A percentile compares a stretch with the other conserved stretches of the same genome.
phyloP scores from a whole-genome alignment of 2,797 vertebrate genomes.

The Enteromius radiatus region DNA sequence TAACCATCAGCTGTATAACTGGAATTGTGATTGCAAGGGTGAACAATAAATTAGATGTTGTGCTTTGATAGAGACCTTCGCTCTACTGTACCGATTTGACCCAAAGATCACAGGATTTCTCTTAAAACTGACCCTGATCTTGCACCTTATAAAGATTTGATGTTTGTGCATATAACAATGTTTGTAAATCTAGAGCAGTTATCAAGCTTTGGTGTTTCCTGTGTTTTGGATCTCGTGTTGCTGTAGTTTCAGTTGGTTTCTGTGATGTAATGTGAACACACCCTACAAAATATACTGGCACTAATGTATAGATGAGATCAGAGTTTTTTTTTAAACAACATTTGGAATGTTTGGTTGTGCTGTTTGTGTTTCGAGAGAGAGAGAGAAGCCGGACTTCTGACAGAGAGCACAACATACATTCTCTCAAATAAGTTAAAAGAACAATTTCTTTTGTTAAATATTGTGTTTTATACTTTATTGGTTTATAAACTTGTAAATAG shows the following conservation, averaged over 20 bases:
- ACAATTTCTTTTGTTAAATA: constrained; percentile 38
- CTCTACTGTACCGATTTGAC: constrained; percentile 43
- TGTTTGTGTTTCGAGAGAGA: constrained; percentile 59
- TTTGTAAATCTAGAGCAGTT: constrained; percentile 46
- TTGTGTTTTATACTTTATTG: constrained; percentile 60
- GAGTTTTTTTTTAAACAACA: not conserved
- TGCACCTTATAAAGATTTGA: constrained; percentile 36
- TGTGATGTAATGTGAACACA: constrained; percentile 49
- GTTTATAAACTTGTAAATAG: constrained; percentile 69
- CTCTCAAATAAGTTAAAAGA: constrained; percentile 43
- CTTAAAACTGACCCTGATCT: constrained; percentile 7
- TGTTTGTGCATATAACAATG: constrained; percentile 32
- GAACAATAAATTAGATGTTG: constrained; percentile 10
- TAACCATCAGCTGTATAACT: constrained; percentile 17
- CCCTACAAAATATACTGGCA: constrained; percentile 36
- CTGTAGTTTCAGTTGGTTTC: constrained; percentile 43
- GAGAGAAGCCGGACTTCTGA: constrained; percentile 56
- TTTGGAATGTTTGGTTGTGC: constrained; percentile 32
- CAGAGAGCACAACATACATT: constrained; percentile 33
- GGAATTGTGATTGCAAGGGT: constrained; percentile 9
- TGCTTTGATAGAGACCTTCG: constrained; percentile 29
- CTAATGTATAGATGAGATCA: constrained; percentile 23
- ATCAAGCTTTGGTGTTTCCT: constrained; percentile 31
- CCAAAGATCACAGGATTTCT: constrained; percentile 55
- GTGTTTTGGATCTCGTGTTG: constrained; percentile 17